Conservation (phyloP, 2,113 vertebrate genomes). For the Parotia lawesii region DNA sequence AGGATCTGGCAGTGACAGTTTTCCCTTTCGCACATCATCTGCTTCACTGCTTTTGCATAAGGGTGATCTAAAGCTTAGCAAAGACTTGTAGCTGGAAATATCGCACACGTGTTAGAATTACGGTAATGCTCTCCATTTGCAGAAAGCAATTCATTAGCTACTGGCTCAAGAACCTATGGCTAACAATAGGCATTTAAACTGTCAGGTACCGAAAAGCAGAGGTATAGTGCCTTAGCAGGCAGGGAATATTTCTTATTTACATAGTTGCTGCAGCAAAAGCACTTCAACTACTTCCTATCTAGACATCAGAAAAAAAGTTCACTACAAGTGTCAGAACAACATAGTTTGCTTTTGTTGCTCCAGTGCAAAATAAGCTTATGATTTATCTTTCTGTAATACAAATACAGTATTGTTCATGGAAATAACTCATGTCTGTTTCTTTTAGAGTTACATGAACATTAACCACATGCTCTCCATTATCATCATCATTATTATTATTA, state of each 20-base stretch:
- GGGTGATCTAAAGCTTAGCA: not conserved
- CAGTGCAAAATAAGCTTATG: not conserved
- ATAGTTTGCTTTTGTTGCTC: not conserved
- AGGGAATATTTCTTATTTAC: not conserved
- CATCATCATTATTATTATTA: not conserved
- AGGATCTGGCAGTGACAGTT: not conserved
- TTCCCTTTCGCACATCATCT: not conserved
- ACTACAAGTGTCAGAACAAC: not conserved
- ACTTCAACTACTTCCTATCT: not conserved
- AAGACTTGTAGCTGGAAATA: not conserved
- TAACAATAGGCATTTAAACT: not conserved
- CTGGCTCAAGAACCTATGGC: not conserved
- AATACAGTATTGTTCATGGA: not conserved
- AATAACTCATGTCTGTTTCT: not conserved
- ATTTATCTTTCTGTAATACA: not conserved
- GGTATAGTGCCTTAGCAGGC: not conserved
- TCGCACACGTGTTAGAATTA: not conserved
- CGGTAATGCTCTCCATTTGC: not conserved
- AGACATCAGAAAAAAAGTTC: not conserved
- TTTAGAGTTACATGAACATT: not conserved
- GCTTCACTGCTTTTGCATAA: not conserved
- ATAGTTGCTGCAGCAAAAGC: not conserved
- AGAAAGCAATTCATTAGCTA: conserved; percentile 2
- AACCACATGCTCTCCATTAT: not conserved
- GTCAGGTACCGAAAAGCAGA: not conserved